Conservation (phyloP, 2,797 vertebrate genomes). For the Oreonectes daqikongensis region DNA sequence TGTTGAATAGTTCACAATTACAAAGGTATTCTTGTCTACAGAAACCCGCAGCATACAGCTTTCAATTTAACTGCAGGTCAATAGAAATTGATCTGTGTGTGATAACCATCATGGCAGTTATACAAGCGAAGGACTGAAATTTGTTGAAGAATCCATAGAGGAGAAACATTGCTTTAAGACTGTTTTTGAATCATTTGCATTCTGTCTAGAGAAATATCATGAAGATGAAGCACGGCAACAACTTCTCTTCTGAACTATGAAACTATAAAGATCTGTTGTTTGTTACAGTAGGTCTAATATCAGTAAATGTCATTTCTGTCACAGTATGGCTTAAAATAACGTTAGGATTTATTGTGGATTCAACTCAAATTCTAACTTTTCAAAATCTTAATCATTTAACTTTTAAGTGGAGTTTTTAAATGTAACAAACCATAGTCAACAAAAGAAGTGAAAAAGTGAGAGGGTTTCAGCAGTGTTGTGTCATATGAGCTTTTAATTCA, state of each 20-base stretch:
- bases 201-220: background rate
- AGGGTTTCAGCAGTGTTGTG: too few species aligned
- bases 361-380: background rate
- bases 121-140: background rate
- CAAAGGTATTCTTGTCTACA: background rate
- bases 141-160: background rate
- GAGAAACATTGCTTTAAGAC: background rate
- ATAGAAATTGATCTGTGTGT: constrained; percentile 46
- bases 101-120: constrained; percentile 20
- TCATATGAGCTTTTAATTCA: too few species aligned
- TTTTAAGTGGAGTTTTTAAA: background rate
- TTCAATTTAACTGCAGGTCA: constrained; percentile 26
- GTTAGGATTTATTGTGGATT: background rate
- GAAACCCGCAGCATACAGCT: constrained; percentile 8
- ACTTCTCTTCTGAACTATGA: background rate
- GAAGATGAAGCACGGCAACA: too few species aligned
- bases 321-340: background rate
- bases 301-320: background rate
- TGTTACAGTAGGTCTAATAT: background rate
- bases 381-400: too few species aligned
- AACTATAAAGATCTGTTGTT: background rate
- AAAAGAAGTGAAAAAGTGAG: too few species aligned
- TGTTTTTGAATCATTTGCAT: background rate
- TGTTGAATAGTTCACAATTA: background rate
- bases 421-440: background rate